phyloP scores from a whole-genome alignment of 2,113 vertebrate species.

The Sturnus vulgaris region DNA sequence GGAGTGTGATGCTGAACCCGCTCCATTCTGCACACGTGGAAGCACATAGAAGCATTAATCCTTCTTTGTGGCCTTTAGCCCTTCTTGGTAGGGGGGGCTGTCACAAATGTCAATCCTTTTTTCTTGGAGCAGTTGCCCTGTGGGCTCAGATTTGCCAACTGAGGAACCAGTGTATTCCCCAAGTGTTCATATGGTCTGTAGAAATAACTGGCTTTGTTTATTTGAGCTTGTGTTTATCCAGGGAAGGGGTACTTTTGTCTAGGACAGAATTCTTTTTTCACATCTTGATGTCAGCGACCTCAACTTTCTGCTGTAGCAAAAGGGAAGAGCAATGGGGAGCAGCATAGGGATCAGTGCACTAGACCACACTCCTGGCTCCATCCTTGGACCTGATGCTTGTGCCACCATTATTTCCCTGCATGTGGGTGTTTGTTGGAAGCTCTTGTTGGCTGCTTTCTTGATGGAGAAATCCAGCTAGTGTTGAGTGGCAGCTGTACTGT shows the following conservation, averaged over 20 bases:
- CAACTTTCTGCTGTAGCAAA: neutral
- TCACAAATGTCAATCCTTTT: fast-evolving
- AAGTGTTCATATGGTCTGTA: fast-evolving
- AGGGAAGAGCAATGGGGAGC: neutral
- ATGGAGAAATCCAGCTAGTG: neutral
- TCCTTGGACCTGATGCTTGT: neutral
- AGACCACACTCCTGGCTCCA: neutral
- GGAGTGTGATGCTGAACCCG: fast-evolving
- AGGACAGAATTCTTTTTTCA: neutral
- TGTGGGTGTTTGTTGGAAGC: neutral
- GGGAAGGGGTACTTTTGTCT: neutral
- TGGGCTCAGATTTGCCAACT: neutral
- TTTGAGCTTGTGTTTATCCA: neutral
- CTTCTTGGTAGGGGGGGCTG: neutral
- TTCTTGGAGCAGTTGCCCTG: neutral
- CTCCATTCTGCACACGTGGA: neutral
- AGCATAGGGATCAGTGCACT: neutral
- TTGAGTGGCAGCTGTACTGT: neutral
- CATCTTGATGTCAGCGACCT: neutral
- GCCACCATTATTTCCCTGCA: neutral
- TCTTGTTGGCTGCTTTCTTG: neutral
- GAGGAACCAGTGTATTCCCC: neutral
- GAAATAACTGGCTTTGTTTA: neutral
- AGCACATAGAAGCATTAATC: neutral
- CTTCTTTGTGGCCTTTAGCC: neutral